Percentiles rank a stretch among this genome's conserved stretches.
Evolutionary conservation across 1,140 invertebrate species (phyloP).

Genomic region (Aporrectodea caliginosa): DNA sequence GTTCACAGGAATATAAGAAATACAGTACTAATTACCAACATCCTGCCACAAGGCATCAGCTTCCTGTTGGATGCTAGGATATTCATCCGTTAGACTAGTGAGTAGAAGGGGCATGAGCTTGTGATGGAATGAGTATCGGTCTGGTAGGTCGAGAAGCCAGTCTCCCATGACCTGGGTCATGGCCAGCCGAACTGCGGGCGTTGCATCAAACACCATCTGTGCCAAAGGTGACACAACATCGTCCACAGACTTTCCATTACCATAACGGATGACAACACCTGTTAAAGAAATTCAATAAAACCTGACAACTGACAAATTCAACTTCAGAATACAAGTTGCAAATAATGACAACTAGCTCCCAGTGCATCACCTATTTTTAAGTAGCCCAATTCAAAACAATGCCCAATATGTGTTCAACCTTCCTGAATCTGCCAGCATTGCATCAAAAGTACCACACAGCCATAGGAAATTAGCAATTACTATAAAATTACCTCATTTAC

Average conservation of each 20-base stretch:
- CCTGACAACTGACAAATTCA: slow-evolving; percentile 34
- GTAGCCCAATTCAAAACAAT: too few relatives aligned
- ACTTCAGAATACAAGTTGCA: neutral
- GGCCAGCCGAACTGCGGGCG: slow-evolving; percentile 64
- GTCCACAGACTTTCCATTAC: slow-evolving; percentile 64
- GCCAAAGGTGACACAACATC: slow-evolving; percentile 65
- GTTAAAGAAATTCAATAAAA: slow-evolving; percentile 40
- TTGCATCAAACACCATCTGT: slow-evolving; percentile 72
- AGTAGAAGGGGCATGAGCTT: slow-evolving; percentile 70
- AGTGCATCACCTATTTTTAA: too few relatives aligned
- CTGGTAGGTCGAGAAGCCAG: slow-evolving; percentile 67
- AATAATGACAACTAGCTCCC: too few relatives aligned
- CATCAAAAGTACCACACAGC: too few relatives aligned
- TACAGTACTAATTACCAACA: slow-evolving; percentile 58
- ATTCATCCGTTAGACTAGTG: slow-evolving; percentile 71
- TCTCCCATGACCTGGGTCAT: slow-evolving; percentile 65
- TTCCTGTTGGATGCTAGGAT: slow-evolving; percentile 61
- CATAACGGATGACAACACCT: slow-evolving; percentile 61
- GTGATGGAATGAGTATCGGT: slow-evolving; percentile 74
- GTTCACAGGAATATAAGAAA: too few relatives aligned
- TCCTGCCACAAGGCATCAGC: slow-evolving; percentile 65
- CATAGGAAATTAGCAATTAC: too few relatives aligned
- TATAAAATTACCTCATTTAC: too few relatives aligned
- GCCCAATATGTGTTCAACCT: too few relatives aligned
- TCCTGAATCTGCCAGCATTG: too few relatives aligned